Base-by-base conservation (phyloP, 2,797 vertebrate genomes). In the Gambusia yucatana region DNA sequence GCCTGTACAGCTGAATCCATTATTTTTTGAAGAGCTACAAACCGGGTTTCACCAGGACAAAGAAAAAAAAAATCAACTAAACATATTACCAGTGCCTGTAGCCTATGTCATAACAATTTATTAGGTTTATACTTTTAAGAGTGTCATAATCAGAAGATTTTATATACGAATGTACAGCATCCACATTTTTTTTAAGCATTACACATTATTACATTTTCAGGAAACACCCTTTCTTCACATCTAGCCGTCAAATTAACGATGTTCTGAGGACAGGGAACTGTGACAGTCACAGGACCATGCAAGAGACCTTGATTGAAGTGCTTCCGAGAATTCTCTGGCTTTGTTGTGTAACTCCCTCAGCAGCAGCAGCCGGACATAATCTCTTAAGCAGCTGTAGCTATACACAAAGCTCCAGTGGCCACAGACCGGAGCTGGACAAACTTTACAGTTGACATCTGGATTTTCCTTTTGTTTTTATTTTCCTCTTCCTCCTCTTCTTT, bases 391-490 rank as follows among this genome's bases (percentile, higher is more conserved):
- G 96, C 59, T 82, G 87, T 94, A 96, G 94, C 93, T 95, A 52
- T 43, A 96, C 93, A 93, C 94, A 95, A 95, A 95, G 95, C 94
- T 94, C 96, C 91, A 91, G 93, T 91, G 94, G 93, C 94, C 92
- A 83, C 88, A 94, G 82, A 95, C 93, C 91, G 91, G 95, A 96
- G 92, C 94, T 95, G 94, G 84, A 95, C 93, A 91, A 92, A 94
- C 93, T 95, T 96, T 95, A 95, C 93, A 94, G 94, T 95, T 95
- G 93, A 96, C 95, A 96, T 96, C 96, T 96, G 96, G 95, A 95
- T 95, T 95, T 94, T 93, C 92, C 95, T 93, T 94, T 87, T 73
- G 65, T 78, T 83, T 88, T 90, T 89, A 76, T 86, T 85, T 88
- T 92, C 80, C 77, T 86, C 90, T 78, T 86, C 84, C 41, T 87